phyloP scores from a whole-genome alignment of 1,140 invertebrate genomes.

The Trissolcus basalis region DNA sequence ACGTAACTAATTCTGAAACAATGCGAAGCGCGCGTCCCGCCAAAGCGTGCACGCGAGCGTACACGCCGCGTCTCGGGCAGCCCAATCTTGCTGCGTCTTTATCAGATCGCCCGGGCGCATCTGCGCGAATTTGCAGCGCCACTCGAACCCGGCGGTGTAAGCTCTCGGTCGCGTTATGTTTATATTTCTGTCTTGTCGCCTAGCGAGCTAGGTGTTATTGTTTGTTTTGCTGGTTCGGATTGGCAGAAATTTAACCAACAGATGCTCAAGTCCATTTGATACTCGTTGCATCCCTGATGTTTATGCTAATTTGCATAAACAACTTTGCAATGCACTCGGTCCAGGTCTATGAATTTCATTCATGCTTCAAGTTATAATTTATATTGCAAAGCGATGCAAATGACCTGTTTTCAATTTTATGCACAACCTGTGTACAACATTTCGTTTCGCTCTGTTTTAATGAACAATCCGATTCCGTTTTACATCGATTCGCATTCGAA shows the following conservation, averaged over 20 bases:
- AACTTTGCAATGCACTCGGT: neutral
- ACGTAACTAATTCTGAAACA: conserved; percentile 63
- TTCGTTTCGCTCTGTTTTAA: too few relatives aligned
- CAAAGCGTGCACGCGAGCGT: conserved; percentile 22
- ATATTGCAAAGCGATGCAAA: conserved; percentile 1
- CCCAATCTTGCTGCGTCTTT: conserved; percentile 15
- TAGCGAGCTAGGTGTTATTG: neutral
- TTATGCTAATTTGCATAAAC: conserved; percentile 2
- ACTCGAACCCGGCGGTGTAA: neutral
- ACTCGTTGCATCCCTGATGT: neutral
- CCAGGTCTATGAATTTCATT: neutral
- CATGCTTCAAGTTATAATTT: neutral
- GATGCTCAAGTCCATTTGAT: conserved; percentile 12
- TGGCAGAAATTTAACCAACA: conserved; percentile 3
- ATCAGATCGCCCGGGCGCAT: conserved; percentile 24
- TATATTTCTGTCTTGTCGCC: conserved; percentile 10
- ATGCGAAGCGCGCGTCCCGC: conserved; percentile 38
- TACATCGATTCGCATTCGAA: too few relatives aligned
- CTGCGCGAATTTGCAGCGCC: conserved; percentile 28
- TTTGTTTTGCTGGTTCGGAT: conserved; percentile 13
- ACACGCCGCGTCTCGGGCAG: conserved; percentile 5
- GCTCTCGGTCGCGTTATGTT: neutral
- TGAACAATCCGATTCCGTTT: too few relatives aligned
- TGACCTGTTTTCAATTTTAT: neutral
- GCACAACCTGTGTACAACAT: too few relatives aligned